Evolutionary conservation across 1,140 invertebrate genomes (phyloP).

Genomic region (Homalodisca vitripennis): DNA sequence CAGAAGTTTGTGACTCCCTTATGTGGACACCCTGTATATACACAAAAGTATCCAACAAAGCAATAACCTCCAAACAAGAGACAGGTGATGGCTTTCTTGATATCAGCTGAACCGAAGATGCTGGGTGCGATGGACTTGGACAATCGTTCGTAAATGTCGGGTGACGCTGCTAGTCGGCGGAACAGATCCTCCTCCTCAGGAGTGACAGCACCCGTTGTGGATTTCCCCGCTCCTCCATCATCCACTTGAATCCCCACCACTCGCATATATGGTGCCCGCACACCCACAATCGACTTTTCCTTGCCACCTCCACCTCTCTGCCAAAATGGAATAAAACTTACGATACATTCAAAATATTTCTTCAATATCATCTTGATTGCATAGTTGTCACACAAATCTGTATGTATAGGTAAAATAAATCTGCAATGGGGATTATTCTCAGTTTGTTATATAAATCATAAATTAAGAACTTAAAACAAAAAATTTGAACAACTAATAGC

Average conservation of each 20-base stretch:
- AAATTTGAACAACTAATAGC: no score
- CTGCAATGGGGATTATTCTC: no score
- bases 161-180: conserved; percentile 74
- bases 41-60: no score
- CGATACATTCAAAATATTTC: neutral
- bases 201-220: conserved; percentile 57
- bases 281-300: conserved; percentile 85
- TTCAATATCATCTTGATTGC: neutral
- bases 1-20: no score
- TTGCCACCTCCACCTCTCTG: conserved; percentile 61
- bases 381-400: no score
- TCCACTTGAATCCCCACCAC: conserved; percentile 91
- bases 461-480: no score
- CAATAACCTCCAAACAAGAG: conserved; percentile 84
- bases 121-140: conserved; percentile 94
- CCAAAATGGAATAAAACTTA: neutral
- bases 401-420: no score
- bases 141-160: conserved; percentile 89
- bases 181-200: conserved; percentile 93
- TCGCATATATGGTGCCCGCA: conserved; percentile 90
- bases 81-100: conserved; percentile 97
- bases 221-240: conserved; percentile 72
- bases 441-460: no score
- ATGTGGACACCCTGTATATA: no score
- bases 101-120: conserved; percentile 92